Evolutionary conservation across 2,888 invertebrate genomes (phyloP), one percentile per base, ranked within the genome.

Genomic region (Microplitis manilae): DNA sequence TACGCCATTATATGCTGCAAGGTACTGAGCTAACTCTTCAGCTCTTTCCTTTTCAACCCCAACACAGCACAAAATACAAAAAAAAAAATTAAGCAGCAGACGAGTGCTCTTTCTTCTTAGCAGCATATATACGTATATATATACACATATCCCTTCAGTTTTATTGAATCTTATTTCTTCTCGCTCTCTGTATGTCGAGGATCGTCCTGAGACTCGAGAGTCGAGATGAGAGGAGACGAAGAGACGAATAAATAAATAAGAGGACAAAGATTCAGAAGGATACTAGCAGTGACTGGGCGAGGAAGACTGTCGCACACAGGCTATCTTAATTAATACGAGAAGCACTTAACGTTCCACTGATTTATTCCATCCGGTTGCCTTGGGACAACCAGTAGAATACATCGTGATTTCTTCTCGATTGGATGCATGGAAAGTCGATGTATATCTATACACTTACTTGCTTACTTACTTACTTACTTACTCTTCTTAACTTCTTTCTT

Each of bases 281-380:
- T 70, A 69, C 15, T 50, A 30, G 2, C 30, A 30, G 30, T 30
- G 30, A 30, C 30, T 62, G 50, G 39, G 68, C 79, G 79, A 80
- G 79, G 78, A 62, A 62, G 15, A 83, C 77, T 83, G 82, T 82
- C 80, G 79, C 79, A 77, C 79, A 77, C 79, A 77, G 79, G 79
- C 82, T 84, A 84, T 86, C 85, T 86, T 86, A 86, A 86, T 87
- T 86, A 87, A 86, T 87, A 84, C 84, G 81, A 81, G 80, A 77
- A 79, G 82, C 85, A 83, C 84, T 86, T 86, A 83, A 83, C 81
- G 83, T 81, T 78, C 78, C 79, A 76, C 81, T 85, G 85, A 85
- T 86, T 86, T 85, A 86, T 85, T 82, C 73, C 83, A 84, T 86
- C 85, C 85, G 86, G 85, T 81, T 75, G 72, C 79, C 71, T 9